Evolutionary conservation across 2,113 vertebrate species (phyloP).

Genomic region (Daubentonia madagascariensis): DNA sequence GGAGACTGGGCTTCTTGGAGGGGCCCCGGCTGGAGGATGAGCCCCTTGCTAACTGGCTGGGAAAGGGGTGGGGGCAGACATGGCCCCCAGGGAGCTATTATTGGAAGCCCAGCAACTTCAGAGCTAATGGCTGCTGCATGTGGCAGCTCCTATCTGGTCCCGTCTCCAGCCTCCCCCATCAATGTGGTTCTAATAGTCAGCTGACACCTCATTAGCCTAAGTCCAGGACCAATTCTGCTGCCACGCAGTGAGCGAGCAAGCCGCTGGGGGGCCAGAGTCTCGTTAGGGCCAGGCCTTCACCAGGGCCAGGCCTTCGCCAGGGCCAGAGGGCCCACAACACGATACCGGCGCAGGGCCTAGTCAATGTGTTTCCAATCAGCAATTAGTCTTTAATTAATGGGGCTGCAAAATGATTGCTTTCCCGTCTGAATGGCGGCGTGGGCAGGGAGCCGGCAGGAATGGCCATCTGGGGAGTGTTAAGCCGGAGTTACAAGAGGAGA

Average conservation of each 20-base stretch:
- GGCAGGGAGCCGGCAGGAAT: conserved; percentile 65
- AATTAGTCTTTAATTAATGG: conserved; percentile 84
- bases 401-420: conserved; percentile 82
- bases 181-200: conserved; percentile 85
- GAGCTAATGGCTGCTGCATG: conserved; percentile 79
- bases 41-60: neutral
- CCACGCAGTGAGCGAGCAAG: conserved; percentile 69
- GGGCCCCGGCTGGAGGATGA: conserved; percentile 39
- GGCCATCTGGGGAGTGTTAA: conserved; percentile 66
- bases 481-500: conserved; percentile 70
- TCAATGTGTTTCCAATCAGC: conserved; percentile 83
- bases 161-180: conserved; percentile 75
- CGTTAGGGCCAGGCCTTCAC: conserved; percentile 53
- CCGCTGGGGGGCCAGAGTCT: conserved; percentile 63
- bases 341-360: conserved; percentile 74
- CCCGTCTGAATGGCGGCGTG: conserved; percentile 76
- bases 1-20: neutral
- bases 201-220: conserved; percentile 83
- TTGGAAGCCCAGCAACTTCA: conserved; percentile 81
- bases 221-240: conserved; percentile 71
- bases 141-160: conserved; percentile 80
- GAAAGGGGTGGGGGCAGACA: neutral
- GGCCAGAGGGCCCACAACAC: conserved; percentile 69
- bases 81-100: conserved; percentile 41
- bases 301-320: conserved; percentile 61